Percentiles rank a stretch among this genome's conserved stretches.
Conservation (phyloP, 2,113 vertebrate species). For the Tamias sibiricus region DNA sequence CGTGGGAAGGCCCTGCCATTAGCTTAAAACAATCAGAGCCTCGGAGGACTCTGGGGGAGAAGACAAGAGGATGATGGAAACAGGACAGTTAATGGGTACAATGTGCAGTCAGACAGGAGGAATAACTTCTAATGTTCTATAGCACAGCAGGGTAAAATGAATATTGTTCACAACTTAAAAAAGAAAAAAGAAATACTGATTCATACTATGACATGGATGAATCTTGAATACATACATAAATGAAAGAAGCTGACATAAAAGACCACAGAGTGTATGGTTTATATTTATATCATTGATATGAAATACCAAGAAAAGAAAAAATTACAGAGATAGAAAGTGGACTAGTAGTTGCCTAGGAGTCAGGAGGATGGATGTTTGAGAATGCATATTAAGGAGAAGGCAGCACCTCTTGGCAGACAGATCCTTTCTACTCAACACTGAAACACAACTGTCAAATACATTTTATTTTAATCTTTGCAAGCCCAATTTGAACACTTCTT, state of each 20-base stretch:
- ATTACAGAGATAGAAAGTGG: neutral
- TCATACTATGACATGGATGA: neutral
- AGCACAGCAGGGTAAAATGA: no score
- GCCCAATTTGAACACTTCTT: neutral
- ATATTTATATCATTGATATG: neutral
- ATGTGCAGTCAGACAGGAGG: no score
- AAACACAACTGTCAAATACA: neutral
- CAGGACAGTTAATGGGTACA: no score
- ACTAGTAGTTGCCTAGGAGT: neutral
- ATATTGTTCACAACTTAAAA: no score
- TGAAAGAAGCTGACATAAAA: neutral
- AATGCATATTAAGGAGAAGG: neutral
- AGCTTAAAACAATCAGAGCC: no score
- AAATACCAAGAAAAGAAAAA: slow-evolving; percentile 22
- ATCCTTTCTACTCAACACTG: neutral
- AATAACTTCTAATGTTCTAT: no score
- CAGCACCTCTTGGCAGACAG: neutral
- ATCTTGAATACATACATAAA: slow-evolving; percentile 27
- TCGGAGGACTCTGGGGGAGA: no score
- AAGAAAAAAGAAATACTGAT: slow-evolving; percentile 45
- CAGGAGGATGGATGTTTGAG: no score
- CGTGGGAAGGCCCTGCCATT: no score
- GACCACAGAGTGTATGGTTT: neutral
- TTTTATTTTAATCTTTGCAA: slow-evolving; percentile 11
- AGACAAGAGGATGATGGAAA: no score